Conservation (phyloP, 2,797 vertebrate species). For the Salmo trutta region DNA sequence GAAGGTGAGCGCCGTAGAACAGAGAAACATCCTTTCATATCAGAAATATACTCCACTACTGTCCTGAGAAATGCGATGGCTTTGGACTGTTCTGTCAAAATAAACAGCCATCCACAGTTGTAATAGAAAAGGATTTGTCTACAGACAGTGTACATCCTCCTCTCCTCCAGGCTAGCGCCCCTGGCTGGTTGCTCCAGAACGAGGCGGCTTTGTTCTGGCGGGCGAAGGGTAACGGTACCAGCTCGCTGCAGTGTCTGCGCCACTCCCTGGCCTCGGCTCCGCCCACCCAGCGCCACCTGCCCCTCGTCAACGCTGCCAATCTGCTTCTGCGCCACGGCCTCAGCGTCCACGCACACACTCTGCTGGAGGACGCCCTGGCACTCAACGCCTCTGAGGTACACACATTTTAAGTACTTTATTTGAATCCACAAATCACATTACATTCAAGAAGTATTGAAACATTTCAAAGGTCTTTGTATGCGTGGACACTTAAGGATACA, state of each 20-base stretch:
- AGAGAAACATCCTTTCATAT: neutral
- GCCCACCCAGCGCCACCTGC: slow-evolving; percentile 84
- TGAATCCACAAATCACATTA: too few species aligned
- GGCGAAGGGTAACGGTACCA: slow-evolving; percentile 89
- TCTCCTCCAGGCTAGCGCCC: slow-evolving; percentile 57
- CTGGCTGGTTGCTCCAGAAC: slow-evolving; percentile 88
- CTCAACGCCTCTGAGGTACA: slow-evolving; percentile 89
- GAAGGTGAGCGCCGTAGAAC: slow-evolving; percentile 60
- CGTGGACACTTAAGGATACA: too few species aligned
- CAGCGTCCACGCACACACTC: slow-evolving; percentile 81
- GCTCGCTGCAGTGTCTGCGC: slow-evolving; percentile 87
- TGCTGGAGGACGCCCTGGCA: slow-evolving; percentile 85
- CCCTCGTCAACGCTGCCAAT: slow-evolving; percentile 91
- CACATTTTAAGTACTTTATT: neutral
- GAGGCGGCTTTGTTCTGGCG: slow-evolving; percentile 97
- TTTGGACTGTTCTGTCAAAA: neutral
- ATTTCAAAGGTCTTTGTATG: too few species aligned
- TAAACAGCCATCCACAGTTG: too few species aligned
- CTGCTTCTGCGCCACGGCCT: slow-evolving; percentile 90
- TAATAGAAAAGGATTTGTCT: neutral
- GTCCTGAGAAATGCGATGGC: neutral
- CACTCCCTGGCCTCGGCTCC: slow-evolving; percentile 85
- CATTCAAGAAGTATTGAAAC: too few species aligned
- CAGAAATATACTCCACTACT: too few species aligned
- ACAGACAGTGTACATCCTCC: neutral